Evolutionary conservation across 2,888 invertebrate genomes (phyloP).

Genomic region (Furcula furcula): DNA sequence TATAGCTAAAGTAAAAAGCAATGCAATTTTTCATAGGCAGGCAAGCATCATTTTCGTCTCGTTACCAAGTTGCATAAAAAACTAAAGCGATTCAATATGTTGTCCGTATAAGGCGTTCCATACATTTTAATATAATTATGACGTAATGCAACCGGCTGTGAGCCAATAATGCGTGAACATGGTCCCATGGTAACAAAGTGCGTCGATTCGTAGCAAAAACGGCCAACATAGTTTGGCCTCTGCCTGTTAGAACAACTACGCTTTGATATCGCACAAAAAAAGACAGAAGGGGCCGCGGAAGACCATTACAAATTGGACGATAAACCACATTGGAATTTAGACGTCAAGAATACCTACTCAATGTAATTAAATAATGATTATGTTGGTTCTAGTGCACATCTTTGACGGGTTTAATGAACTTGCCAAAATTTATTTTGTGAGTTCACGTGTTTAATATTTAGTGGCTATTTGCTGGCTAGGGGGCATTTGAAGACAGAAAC

Average conservation of each 20-base stretch:
- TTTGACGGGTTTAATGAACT: conserved; percentile 28
- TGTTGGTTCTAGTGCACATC: conserved; percentile 23
- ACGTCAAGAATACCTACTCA: conserved; percentile 24
- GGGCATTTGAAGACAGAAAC: too few species aligned
- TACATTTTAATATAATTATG: conserved; percentile 60
- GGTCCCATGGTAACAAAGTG: conserved; percentile 65
- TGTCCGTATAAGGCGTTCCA: conserved; percentile 27
- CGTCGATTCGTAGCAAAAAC: conserved; percentile 35
- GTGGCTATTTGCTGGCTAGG: conserved; percentile 4
- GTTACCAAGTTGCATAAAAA: too few species aligned
- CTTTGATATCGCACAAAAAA: conserved; percentile 2
- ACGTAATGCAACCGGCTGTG: conserved; percentile 60
- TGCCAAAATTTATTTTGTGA: conserved; percentile 14
- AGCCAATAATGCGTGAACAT: conserved; percentile 55
- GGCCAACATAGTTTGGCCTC: conserved; percentile 22
- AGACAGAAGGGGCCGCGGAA: conserved; percentile 10
- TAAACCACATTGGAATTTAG: conserved; percentile 20
- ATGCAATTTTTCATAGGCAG: too few species aligned
- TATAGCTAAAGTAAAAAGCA: too few species aligned
- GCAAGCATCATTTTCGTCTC: too few species aligned
- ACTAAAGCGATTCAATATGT: not conserved
- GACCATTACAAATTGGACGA: conserved; percentile 7
- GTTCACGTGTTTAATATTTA: conserved; percentile 9
- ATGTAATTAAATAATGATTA: conserved; percentile 34
- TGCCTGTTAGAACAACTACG: conserved; percentile 6